phyloP scores from a whole-genome alignment of 2,797 vertebrate genomes.

The Anguilla pacifica region DNA sequence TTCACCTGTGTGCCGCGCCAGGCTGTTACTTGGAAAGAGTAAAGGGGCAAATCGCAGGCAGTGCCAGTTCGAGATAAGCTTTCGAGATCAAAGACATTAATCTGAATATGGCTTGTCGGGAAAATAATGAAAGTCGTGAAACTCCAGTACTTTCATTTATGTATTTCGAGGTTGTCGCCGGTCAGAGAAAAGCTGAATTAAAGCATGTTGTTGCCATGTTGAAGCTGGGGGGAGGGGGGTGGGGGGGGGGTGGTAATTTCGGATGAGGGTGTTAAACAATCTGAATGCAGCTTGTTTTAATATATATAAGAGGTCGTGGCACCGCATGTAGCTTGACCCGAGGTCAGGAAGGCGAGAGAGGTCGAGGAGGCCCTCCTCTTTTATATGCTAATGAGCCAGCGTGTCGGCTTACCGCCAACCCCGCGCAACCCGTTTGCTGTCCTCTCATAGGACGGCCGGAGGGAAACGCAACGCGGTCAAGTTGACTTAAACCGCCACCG shows the following conservation, averaged over 20 bases:
- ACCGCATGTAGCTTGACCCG: constrained; percentile 52
- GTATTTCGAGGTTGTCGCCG: neutral
- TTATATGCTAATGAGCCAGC: constrained; percentile 50
- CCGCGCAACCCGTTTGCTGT: neutral
- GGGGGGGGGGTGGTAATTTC: neutral
- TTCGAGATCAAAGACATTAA: constrained; percentile 12
- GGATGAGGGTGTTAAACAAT: constrained; percentile 43
- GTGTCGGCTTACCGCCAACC: constrained; percentile 27
- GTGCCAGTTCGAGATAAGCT: neutral
- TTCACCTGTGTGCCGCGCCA: neutral
- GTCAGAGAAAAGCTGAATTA: neutral
- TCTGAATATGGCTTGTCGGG: constrained; percentile 36
- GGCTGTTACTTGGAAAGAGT: neutral
- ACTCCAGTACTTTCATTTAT: constrained; percentile 1
- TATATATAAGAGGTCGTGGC: constrained; percentile 49
- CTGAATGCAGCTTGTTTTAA: constrained; percentile 45
- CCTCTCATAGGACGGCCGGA: neutral
- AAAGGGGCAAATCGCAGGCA: neutral
- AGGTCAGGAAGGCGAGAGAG: constrained; percentile 52
- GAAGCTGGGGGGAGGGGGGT: neutral
- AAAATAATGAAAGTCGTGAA: constrained; percentile 48
- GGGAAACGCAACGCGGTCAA: neutral
- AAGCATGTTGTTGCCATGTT: too few relatives aligned
- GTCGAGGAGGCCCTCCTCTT: constrained; percentile 49
- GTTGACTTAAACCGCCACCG: neutral